Percentiles rank a stretch among this genome's conserved stretches.
Evolutionary conservation across 2,797 vertebrate genomes (phyloP).

Genomic region (Microtus californicus): DNA sequence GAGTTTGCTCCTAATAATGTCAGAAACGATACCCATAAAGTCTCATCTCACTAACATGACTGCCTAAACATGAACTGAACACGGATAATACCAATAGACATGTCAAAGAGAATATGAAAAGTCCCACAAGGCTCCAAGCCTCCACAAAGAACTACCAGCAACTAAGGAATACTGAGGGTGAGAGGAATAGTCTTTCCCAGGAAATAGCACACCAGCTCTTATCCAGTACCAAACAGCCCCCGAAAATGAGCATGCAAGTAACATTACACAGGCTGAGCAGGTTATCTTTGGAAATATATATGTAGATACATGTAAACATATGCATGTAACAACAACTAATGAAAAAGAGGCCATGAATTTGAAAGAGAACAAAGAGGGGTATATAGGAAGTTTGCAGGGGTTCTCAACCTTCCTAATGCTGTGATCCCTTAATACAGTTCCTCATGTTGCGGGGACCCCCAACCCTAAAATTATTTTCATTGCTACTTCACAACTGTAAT

Average conservation of each 20-base stretch:
- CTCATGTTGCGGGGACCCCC: not conserved
- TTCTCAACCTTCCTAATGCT: not conserved
- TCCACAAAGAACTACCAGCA: not conserved
- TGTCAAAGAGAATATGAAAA: not conserved
- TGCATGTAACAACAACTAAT: not conserved
- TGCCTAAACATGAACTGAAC: not conserved
- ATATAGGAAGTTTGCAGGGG: not conserved
- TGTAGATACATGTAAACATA: not conserved
- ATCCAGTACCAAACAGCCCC: not conserved
- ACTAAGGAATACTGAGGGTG: not conserved
- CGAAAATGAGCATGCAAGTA: not conserved
- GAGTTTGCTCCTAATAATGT: not conserved
- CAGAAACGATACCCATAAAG: not conserved
- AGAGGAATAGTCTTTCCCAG: not conserved
- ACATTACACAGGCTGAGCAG: not conserved
- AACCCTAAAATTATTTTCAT: not conserved
- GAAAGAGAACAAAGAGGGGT: not conserved
- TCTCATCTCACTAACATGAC: not conserved
- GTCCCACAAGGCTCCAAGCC: not conserved
- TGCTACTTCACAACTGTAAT: not conserved
- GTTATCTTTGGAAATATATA: not conserved
- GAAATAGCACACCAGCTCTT: not conserved
- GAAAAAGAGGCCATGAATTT: not conserved
- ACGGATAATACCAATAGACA: not conserved
- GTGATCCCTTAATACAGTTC: not conserved